Conservation (phyloP, 2,888 invertebrate genomes). For the Aethes cnicana region DNA sequence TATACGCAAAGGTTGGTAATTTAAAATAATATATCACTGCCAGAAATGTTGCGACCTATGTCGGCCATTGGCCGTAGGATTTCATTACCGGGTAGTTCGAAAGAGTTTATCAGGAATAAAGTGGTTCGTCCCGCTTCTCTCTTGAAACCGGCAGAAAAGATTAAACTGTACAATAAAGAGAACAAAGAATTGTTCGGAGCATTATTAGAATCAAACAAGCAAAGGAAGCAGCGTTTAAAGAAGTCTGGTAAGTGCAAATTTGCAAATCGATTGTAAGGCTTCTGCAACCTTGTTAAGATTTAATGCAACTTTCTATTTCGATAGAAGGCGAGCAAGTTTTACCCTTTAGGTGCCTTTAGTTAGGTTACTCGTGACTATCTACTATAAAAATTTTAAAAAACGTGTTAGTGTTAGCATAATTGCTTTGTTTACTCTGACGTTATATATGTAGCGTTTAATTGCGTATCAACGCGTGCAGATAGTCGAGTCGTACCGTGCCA, state of each 20-base stretch:
- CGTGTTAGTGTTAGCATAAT: constrained; percentile 17
- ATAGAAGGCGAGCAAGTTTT: constrained; percentile 12
- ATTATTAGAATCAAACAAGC: constrained; percentile 71
- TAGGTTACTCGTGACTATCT: neutral
- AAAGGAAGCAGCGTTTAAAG: constrained; percentile 63
- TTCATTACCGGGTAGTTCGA: constrained; percentile 50
- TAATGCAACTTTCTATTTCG: constrained; percentile 29
- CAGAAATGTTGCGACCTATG: constrained; percentile 64
- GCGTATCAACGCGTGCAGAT: constrained; percentile 38
- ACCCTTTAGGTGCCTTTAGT: no score
- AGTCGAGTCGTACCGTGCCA: constrained; percentile 57
- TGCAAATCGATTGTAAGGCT: constrained; percentile 41
- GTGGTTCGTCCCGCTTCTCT: constrained; percentile 66
- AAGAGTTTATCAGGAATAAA: constrained; percentile 67
- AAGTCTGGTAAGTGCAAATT: constrained; percentile 60
- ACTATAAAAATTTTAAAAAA: constrained; percentile 3
- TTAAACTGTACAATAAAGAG: constrained; percentile 74
- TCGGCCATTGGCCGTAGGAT: constrained; percentile 54
- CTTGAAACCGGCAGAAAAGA: constrained; percentile 68
- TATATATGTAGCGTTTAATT: constrained; percentile 42
- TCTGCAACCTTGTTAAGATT: constrained; percentile 52
- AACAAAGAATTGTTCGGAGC: constrained; percentile 77
- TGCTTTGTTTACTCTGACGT: constrained; percentile 44
- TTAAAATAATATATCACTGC: constrained; percentile 12
- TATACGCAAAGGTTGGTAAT: neutral